Conservation (phyloP, 2,113 vertebrate genomes). For the Cyanistes caeruleus region DNA sequence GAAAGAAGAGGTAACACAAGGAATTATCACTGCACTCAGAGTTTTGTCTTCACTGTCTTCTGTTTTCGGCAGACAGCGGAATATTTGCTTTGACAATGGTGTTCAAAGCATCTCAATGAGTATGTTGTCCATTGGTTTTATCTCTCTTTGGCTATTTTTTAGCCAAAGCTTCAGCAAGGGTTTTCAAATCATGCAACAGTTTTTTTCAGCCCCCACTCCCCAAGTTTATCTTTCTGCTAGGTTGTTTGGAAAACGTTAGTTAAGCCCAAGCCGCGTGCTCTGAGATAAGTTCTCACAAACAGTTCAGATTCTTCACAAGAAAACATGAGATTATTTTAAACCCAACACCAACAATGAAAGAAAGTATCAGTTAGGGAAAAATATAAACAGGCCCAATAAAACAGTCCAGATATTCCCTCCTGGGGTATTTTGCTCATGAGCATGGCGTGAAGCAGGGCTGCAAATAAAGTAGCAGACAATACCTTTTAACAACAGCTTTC, state of each 20-base stretch:
- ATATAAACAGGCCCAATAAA: background rate
- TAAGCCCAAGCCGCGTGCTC: background rate
- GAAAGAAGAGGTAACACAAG: background rate
- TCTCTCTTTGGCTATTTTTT: fast-evolving
- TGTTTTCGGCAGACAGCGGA: background rate
- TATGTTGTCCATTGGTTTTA: background rate
- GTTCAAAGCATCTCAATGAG: background rate
- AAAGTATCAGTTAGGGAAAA: background rate
- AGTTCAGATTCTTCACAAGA: slow-evolving; percentile 13
- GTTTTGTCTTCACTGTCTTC: background rate
- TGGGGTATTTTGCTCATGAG: background rate
- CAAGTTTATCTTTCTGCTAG: slow-evolving; percentile 22
- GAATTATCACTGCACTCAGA: background rate
- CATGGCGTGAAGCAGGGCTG: background rate
- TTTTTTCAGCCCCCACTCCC: fast-evolving
- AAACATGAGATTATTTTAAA: background rate
- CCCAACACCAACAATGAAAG: background rate
- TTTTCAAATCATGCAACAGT: background rate
- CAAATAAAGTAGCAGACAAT: background rate
- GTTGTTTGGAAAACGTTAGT: slow-evolving; percentile 35
- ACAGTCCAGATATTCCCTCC: background rate
- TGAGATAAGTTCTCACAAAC: background rate
- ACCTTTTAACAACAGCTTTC: background rate
- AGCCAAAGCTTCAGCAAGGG: background rate
- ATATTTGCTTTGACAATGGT: background rate